These are phyloP conservation scores for Lymantria monacha DNA, from an alignment of 2,888 invertebrate genomes.

Conservation along the genomic window DNA sequence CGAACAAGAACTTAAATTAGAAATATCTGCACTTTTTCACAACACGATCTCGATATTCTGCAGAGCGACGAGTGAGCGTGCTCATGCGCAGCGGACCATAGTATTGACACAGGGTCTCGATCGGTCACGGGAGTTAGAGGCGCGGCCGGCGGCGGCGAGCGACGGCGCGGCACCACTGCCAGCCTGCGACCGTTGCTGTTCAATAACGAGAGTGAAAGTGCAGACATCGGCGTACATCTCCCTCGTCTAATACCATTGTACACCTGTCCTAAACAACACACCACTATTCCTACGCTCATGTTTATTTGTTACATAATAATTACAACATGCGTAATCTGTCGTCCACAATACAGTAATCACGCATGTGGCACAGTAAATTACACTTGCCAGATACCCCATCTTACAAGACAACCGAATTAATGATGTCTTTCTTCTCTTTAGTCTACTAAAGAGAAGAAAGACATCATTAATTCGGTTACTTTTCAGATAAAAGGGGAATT, in stretches of 20 bases:
- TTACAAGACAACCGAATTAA: too few relatives aligned
- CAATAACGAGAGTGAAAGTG: constrained; percentile 77
- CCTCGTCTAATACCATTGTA: constrained; percentile 40
- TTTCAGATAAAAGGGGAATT: too few relatives aligned
- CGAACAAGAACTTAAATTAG: constrained; percentile 49
- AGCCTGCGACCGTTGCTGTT: constrained; percentile 47
- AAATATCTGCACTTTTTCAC: constrained; percentile 56
- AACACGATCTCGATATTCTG: constrained; percentile 59
- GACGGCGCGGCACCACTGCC: constrained; percentile 70
- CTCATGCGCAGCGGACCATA: constrained; percentile 60
- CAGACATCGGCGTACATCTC: constrained; percentile 64
- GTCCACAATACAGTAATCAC: constrained; percentile 23
- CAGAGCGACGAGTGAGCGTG: constrained; percentile 54
- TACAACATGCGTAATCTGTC: constrained; percentile 47
- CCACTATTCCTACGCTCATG: constrained; percentile 46
- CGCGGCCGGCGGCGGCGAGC: constrained; percentile 62
- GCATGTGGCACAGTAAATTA: constrained; percentile 5
- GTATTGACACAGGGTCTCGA: constrained; percentile 59
- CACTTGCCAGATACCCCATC: constrained; percentile 6
- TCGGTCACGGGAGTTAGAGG: constrained; percentile 48
- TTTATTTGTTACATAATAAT: constrained; percentile 43
- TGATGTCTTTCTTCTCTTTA: too few relatives aligned
- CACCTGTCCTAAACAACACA: constrained; percentile 58
- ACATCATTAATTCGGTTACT: too few relatives aligned
- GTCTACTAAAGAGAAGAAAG: too few relatives aligned